Percentiles rank a stretch among this genome's conserved stretches.
Evolutionary conservation across 2,888 invertebrate species (phyloP).

Genomic region (Unio pictorum): DNA sequence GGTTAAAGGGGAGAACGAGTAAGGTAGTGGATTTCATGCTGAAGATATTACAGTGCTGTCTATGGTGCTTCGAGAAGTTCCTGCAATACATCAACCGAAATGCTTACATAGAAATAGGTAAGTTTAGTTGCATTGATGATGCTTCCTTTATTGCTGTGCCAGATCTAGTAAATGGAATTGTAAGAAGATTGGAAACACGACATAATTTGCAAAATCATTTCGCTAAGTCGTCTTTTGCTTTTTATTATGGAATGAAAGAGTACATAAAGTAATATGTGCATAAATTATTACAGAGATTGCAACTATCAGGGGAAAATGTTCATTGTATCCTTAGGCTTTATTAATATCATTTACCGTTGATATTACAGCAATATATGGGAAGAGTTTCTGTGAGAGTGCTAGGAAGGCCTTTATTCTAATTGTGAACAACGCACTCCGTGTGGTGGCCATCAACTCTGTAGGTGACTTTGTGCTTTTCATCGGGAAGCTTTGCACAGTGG

Average conservation of each 20-base stretch:
- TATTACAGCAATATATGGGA: constrained; percentile 77
- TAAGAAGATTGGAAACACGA: too few species aligned
- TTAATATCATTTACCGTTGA: neutral
- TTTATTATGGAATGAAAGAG: too few species aligned
- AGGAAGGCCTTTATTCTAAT: constrained; percentile 76
- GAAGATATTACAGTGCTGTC: constrained; percentile 84
- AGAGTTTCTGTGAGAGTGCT: constrained; percentile 78
- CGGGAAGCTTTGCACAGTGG: constrained; percentile 85
- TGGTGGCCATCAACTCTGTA: constrained; percentile 91
- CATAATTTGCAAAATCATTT: too few species aligned
- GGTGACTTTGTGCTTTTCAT: constrained; percentile 94
- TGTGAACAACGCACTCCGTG: constrained; percentile 81
- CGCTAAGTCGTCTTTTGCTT: too few species aligned
- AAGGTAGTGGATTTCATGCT: constrained; percentile 56
- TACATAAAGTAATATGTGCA: too few species aligned
- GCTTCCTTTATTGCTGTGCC: neutral
- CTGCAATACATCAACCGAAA: constrained; percentile 94
- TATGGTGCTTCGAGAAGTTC: constrained; percentile 91
- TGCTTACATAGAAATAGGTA: constrained; percentile 90
- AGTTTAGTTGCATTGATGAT: constrained; percentile 1
- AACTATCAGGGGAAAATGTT: neutral
- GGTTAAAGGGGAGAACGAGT: constrained; percentile 49
- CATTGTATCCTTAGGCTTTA: too few species aligned
- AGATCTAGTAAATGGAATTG: neutral
- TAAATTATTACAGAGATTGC: neutral